These are phyloP conservation scores for Chironex yamaguchii DNA, from an alignment of 30 jellyfish, hydroid and myxozoan genomes.

Conservation along the genomic window DNA sequence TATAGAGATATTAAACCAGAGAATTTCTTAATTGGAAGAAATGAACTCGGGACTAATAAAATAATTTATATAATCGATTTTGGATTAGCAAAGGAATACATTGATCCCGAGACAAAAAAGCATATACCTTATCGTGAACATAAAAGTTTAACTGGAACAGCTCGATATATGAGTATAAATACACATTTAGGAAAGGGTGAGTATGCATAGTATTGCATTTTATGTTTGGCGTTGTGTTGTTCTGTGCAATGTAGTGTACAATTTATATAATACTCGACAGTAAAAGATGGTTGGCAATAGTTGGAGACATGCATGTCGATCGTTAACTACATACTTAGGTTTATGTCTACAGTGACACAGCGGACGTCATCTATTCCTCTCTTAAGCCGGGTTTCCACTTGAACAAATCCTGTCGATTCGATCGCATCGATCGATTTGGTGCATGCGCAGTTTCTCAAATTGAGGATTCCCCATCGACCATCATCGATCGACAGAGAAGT, in stretches of 20 bases:
- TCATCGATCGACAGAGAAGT: too few relatives aligned
- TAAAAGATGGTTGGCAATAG: neutral
- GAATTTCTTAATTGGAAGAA: constrained; percentile 96
- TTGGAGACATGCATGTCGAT: neutral
- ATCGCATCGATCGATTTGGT: too few relatives aligned
- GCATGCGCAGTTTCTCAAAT: too few relatives aligned
- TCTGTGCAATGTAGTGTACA: neutral
- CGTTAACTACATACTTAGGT: too few relatives aligned
- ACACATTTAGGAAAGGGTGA: constrained; percentile 99
- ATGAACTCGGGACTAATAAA: constrained; percentile 91
- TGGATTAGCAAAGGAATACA: constrained; percentile 98
- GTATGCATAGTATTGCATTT: neutral
- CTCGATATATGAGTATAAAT: constrained; percentile 99
- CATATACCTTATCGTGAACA: constrained; percentile 99
- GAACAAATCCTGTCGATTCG: too few relatives aligned
- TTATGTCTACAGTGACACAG: too few relatives aligned
- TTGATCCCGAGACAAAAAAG: constrained; percentile 97
- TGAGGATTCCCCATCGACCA: too few relatives aligned
- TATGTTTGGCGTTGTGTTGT: neutral
- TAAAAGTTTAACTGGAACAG: constrained; percentile 99
- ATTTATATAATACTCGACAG: neutral
- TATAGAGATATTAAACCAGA: constrained; percentile 99
- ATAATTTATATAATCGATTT: constrained; percentile 95
- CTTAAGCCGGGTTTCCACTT: too few relatives aligned
- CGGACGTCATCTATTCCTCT: too few relatives aligned